These are phyloP conservation scores for Ptyas mucosa DNA, from an alignment of 2,113 vertebrate species.

Conservation along the genomic window DNA sequence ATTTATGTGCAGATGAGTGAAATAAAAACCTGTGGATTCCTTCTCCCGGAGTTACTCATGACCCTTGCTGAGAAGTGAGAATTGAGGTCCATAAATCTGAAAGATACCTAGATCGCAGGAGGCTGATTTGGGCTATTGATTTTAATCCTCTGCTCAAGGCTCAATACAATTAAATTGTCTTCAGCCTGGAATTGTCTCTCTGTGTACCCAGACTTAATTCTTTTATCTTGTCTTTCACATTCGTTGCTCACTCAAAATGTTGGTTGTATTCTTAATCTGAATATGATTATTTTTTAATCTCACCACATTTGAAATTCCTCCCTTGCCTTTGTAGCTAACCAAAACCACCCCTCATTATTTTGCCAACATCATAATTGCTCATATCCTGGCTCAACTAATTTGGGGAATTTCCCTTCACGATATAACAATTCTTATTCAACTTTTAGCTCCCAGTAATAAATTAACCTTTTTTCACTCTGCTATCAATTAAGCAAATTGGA, in stretches of 20 bases:
- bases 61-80: not conserved
- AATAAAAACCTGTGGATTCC: not conserved
- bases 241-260: not conserved
- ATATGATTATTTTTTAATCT: not conserved
- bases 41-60: not conserved
- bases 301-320: not conserved
- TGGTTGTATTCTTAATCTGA: not conserved
- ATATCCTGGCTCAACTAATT: not conserved
- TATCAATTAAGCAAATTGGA: not conserved
- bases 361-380: not conserved
- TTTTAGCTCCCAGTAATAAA: not conserved
- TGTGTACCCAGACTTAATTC: not conserved
- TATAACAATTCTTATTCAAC: not conserved
- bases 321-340: not conserved
- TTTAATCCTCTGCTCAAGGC: not conserved
- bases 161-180: not conserved
- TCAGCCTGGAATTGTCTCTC: not conserved
- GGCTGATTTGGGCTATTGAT: not conserved
- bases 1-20: not conserved
- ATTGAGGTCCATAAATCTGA: not conserved
- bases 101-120: not conserved
- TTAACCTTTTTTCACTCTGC: not conserved
- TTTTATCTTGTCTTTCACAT: not conserved
- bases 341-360: not conserved
- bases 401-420: not conserved